phyloP scores from a whole-genome alignment of 2,113 vertebrate genomes.

The Bucco capensis region DNA sequence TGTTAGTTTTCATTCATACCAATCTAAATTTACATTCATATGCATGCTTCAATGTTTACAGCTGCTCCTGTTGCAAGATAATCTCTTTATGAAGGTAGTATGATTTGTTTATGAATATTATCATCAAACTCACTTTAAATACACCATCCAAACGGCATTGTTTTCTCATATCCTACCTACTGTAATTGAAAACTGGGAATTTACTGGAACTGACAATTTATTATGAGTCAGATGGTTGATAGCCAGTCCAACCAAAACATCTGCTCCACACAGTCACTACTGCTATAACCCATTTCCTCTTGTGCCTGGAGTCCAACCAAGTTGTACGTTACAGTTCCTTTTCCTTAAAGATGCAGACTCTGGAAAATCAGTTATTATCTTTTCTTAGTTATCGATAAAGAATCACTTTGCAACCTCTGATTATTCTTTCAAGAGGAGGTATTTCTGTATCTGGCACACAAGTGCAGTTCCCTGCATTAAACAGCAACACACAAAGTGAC shows the following conservation, averaged over 20 bases:
- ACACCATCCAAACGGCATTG: constrained; percentile 61
- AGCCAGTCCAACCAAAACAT: constrained; percentile 82
- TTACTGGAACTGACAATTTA: constrained; percentile 83
- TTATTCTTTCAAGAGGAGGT: background rate
- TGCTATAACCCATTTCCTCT: constrained; percentile 79
- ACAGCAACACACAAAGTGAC: rapidly evolving
- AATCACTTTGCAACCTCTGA: background rate
- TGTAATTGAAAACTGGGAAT: constrained; percentile 79
- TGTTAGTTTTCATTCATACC: constrained; percentile 29
- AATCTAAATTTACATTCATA: constrained; percentile 22
- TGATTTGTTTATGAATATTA: constrained; percentile 44
- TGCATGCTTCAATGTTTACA: constrained; percentile 12
- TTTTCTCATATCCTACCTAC: constrained; percentile 77
- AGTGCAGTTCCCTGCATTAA: background rate
- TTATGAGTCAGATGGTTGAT: constrained; percentile 79
- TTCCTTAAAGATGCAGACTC: constrained; percentile 71
- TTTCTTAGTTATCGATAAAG: background rate
- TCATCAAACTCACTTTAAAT: constrained; percentile 65
- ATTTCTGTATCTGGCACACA: background rate
- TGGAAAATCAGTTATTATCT: constrained; percentile 22
- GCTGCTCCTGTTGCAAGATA: constrained; percentile 25
- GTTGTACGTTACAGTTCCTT: constrained; percentile 49
- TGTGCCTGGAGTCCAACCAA: constrained; percentile 76
- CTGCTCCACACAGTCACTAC: constrained; percentile 76
- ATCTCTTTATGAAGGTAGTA: constrained; percentile 5